Percentiles rank a stretch among this genome's conserved stretches.
Evolutionary conservation across 2,113 vertebrate genomes (phyloP).

Genomic region (Ptychochromis oligacanthus): DNA sequence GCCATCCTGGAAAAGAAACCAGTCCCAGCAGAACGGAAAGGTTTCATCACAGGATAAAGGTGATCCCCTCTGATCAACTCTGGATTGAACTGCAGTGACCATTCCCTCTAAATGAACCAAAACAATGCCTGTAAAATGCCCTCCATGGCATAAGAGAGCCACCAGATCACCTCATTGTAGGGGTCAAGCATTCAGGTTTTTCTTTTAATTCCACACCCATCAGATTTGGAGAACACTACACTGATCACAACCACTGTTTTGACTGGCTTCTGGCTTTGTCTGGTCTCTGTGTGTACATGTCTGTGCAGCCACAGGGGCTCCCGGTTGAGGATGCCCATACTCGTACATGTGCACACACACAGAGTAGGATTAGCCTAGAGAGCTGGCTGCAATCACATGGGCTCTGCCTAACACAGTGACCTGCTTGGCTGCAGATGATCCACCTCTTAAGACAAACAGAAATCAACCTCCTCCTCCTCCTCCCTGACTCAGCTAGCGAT

Average conservation of each 20-base stretch:
- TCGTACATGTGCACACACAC: background rate
- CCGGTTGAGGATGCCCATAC: conserved; percentile 7
- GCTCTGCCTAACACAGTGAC: conserved; percentile 67
- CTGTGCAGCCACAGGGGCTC: conserved; percentile 18
- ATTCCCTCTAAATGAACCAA: background rate
- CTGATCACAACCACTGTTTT: conserved; percentile 45
- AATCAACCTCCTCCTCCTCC: conserved; percentile 31
- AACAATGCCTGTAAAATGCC: background rate
- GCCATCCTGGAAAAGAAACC: background rate
- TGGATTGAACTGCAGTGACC: background rate
- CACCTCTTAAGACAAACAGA: conserved; percentile 40
- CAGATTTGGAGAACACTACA: background rate
- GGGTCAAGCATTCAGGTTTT: background rate
- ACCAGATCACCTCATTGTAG: background rate
- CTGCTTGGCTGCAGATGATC: conserved; percentile 67
- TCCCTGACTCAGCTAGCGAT: conserved; percentile 40
- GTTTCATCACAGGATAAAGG: background rate
- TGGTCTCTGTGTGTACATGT: conserved; percentile 34
- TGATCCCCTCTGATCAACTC: background rate
- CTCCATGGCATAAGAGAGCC: background rate
- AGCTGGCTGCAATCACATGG: conserved; percentile 62
- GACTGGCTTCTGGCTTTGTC: conserved; percentile 54
- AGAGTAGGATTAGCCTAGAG: conserved; percentile 64
- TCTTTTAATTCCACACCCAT: background rate
- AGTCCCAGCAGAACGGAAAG: background rate